Evolutionary conservation across 2,888 invertebrate species (phyloP).

Genomic region (Synanthedon formicaeformis): DNA sequence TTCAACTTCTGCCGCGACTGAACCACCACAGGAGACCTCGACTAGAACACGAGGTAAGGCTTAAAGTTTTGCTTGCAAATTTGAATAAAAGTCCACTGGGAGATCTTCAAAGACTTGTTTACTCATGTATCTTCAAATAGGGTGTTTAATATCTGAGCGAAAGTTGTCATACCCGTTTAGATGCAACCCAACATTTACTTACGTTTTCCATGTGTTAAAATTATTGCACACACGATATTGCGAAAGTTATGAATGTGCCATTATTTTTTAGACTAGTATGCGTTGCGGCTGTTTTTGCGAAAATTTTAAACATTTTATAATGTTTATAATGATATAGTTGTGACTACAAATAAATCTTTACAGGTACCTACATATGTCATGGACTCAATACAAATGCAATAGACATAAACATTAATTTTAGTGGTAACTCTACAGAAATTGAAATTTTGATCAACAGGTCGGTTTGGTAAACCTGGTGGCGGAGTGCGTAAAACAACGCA

Average conservation of each 20-base stretch:
- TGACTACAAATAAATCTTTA: too few species aligned
- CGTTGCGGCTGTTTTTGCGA: too few species aligned
- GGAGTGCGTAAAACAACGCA: conserved; percentile 45
- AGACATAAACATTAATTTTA: too few species aligned
- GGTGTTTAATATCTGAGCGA: conserved; percentile 3
- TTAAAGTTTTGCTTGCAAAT: background rate
- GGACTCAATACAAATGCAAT: too few species aligned
- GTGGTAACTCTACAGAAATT: too few species aligned
- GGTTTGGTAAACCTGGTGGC: conserved; percentile 51
- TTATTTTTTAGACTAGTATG: too few species aligned
- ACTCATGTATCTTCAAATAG: background rate
- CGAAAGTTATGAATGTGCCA: too few species aligned
- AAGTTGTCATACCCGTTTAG: conserved; percentile 10
- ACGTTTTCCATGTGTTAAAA: background rate
- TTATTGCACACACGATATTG: background rate
- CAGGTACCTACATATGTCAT: too few species aligned
- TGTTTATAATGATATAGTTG: too few species aligned
- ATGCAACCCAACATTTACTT: background rate
- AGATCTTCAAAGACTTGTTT: background rate
- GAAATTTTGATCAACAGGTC: conserved; percentile 39
- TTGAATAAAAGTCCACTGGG: background rate
- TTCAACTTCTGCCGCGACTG: conserved; percentile 46
- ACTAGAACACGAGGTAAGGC: conserved; percentile 62
- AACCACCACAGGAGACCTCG: conserved; percentile 53
- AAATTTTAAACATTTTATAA: too few species aligned